Conservation (phyloP, 2,888 invertebrate genomes). For the Hartigia nigra region DNA sequence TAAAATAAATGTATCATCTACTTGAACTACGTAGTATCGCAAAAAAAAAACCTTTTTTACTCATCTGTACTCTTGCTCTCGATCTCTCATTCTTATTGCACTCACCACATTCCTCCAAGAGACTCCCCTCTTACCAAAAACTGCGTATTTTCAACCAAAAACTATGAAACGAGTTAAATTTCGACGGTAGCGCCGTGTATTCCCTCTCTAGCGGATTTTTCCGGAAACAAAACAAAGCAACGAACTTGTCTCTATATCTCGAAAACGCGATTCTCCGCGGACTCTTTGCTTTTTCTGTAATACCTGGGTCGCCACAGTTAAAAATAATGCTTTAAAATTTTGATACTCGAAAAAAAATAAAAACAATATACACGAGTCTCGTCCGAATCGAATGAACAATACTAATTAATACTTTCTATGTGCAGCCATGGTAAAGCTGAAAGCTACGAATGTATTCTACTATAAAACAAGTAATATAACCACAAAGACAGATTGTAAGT, state of each 20-base stretch:
- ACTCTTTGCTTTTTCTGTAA: neutral
- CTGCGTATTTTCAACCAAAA: neutral
- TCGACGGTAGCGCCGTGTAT: neutral
- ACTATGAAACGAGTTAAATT: neutral
- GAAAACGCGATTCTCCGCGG: neutral
- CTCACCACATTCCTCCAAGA: neutral
- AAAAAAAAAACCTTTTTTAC: neutral
- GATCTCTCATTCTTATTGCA: neutral
- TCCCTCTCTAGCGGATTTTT: neutral
- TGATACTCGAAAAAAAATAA: neutral
- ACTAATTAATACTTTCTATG: constrained; percentile 36
- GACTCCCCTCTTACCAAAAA: neutral
- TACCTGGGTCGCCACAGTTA: neutral
- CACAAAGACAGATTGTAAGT: neutral
- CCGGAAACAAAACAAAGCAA: neutral
- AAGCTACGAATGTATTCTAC: neutral
- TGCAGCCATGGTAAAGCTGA: constrained; percentile 50
- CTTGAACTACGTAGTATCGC: constrained; percentile 8
- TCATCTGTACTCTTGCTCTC: neutral
- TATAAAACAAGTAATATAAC: neutral
- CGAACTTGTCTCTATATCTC: neutral
- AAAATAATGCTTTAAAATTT: constrained; percentile 5
- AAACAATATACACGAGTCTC: constrained; percentile 11
- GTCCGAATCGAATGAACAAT: neutral
- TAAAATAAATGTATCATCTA: constrained; percentile 1